A percentile compares a stretch with the other conserved stretches of the same genome.
These are phyloP conservation scores for Cyprinus carpio DNA, from an alignment of 2,113 vertebrate species.

Conservation along the genomic window DNA sequence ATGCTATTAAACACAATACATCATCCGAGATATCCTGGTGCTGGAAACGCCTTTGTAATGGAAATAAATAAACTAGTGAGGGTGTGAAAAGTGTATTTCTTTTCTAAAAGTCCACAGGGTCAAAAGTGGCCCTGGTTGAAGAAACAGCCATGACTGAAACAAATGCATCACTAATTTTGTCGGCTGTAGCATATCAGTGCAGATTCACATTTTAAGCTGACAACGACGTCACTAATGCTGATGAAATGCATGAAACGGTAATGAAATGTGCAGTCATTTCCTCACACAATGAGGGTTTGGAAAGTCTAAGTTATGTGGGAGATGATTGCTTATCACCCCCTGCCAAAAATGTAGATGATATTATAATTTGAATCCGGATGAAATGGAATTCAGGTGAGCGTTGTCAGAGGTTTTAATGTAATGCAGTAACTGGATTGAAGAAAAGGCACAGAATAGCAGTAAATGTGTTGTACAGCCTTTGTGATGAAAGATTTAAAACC, in stretches of 20 bases:
- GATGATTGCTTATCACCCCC: conserved; percentile 34
- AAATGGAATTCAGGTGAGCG: conserved; percentile 21
- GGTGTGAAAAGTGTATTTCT: neutral
- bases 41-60: neutral
- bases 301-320: conserved; percentile 18
- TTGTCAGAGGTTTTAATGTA: conserved; percentile 13
- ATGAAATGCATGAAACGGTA: conserved; percentile 42
- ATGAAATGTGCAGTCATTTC: conserved; percentile 42
- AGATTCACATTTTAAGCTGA: conserved; percentile 19
- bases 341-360: conserved; percentile 24
- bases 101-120: neutral
- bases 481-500: conserved; percentile 20
- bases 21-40: neutral
- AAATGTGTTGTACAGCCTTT: conserved; percentile 7
- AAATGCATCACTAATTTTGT: conserved; percentile 4
- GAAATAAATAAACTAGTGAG: neutral
- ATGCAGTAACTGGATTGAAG: neutral
- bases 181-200: conserved; percentile 7
- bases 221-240: conserved; percentile 32
- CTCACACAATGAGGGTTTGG: conserved; percentile 34
- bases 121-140: neutral
- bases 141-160: conserved; percentile 26
- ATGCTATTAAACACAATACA: neutral
- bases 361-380: conserved; percentile 31
- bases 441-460: neutral